phyloP scores from a whole-genome alignment of 2,113 vertebrate genomes.

The Chionomys nivalis region DNA sequence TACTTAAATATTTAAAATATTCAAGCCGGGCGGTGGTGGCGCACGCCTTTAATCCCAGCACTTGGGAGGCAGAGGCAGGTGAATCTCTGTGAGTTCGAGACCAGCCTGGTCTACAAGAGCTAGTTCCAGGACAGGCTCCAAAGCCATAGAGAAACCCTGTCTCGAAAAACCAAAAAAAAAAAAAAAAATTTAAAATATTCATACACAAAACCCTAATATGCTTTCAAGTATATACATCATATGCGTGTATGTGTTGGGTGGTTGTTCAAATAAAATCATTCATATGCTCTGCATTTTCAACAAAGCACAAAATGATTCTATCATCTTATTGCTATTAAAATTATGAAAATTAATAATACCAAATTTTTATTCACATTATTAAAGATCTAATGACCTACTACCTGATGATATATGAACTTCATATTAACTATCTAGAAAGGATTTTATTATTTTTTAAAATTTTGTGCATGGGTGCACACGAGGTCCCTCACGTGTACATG shows the following conservation, averaged over 20 bases:
- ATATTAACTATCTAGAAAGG: not conserved
- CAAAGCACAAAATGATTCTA: not conserved
- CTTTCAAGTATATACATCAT: not conserved
- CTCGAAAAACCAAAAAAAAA: too few relatives aligned
- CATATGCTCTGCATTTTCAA: not conserved
- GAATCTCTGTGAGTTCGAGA: too few relatives aligned
- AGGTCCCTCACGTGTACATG: not conserved
- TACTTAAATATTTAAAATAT: not conserved
- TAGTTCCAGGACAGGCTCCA: too few relatives aligned
- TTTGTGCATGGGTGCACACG: not conserved
- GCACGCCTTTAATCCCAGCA: too few relatives aligned
- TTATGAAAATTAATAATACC: not conserved
- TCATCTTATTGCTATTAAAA: not conserved
- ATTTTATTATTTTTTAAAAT: not conserved
- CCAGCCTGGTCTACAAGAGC: too few relatives aligned
- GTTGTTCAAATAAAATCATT: not conserved
- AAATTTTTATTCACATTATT: not conserved
- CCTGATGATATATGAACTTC: not conserved
- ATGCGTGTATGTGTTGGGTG: not conserved
- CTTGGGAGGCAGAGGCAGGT: too few relatives aligned
- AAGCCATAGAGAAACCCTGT: too few relatives aligned
- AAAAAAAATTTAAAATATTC: not conserved
- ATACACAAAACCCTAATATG: not conserved
- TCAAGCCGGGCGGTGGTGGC: too few relatives aligned
- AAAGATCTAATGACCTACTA: not conserved